A percentile compares a stretch with the other conserved stretches of the same genome.
phyloP scores from a whole-genome alignment of 2,113 vertebrate genomes.

The Cochlearius cochlearius region DNA sequence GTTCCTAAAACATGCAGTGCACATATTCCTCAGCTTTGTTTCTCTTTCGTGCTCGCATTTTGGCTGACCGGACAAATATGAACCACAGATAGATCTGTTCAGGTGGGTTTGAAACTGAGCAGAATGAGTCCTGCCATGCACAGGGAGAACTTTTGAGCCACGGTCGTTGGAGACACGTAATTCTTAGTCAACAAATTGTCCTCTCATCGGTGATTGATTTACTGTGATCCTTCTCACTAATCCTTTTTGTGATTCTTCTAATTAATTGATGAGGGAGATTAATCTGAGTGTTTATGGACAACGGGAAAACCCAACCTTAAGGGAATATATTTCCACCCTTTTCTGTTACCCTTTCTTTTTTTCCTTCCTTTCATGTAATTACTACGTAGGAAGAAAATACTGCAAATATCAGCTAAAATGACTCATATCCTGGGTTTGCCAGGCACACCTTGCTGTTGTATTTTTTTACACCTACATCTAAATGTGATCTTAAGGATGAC shows the following conservation, averaged over 20 bases:
- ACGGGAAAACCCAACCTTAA: conserved; percentile 31
- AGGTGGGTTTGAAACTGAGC: neutral
- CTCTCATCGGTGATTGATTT: conserved; percentile 14
- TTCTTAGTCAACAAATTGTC: conserved; percentile 47
- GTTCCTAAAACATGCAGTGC: neutral
- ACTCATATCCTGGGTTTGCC: conserved; percentile 70
- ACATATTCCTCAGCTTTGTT: neutral
- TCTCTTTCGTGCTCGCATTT: neutral
- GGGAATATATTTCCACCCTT: conserved; percentile 4
- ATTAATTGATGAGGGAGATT: conserved; percentile 4
- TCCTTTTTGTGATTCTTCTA: conserved; percentile 25
- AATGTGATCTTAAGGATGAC: neutral
- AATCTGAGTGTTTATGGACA: neutral
- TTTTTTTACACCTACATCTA: conserved; percentile 28
- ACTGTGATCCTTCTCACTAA: neutral
- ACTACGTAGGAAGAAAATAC: conserved; percentile 45
- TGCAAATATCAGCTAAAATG: conserved; percentile 45
- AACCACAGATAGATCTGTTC: neutral
- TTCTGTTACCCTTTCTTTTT: neutral
- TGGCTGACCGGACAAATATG: rapidly evolving
- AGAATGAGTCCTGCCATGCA: neutral
- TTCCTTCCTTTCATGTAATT: neutral
- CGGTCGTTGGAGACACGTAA: conserved; percentile 1
- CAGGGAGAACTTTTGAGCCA: neutral
- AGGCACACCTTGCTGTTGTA: conserved; percentile 16